Conservation (phyloP, 2,113 vertebrate species). For the Elgaria multicarinata region DNA sequence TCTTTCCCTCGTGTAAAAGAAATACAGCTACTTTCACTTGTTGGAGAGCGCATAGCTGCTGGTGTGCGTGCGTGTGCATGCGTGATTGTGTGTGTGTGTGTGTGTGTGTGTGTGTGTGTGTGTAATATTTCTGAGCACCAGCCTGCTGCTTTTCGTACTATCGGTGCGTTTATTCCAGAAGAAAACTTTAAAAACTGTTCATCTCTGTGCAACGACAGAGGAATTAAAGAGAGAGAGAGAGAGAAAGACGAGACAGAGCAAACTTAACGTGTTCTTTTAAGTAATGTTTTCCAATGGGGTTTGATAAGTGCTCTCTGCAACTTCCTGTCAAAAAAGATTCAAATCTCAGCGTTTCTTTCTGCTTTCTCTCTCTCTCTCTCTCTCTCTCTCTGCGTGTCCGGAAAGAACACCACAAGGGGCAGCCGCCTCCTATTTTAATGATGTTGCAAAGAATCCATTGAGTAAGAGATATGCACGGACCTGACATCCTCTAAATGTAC, state of each 20-base stretch:
- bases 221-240: not conserved
- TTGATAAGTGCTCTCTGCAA: slow-evolving; percentile 19
- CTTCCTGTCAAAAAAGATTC: slow-evolving; percentile 22
- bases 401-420: slow-evolving; percentile 8
- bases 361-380: not conserved
- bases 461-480: not conserved
- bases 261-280: slow-evolving; percentile 1
- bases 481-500: slow-evolving; percentile 29
- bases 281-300: slow-evolving; percentile 22
- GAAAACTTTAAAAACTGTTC: not conserved
- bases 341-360: slow-evolving; percentile 1
- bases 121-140: not conserved
- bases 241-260: not conserved
- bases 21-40: not conserved
- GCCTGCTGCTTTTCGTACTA: not conserved
- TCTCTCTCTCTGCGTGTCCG: not conserved
- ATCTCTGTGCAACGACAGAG: not conserved
- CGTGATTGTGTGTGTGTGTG: too few relatives aligned
- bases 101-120: not conserved
- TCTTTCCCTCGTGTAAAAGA: not conserved
- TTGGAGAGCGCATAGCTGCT: not conserved
- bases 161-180: not conserved
- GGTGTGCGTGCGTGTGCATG: too few relatives aligned
- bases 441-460: slow-evolving; percentile 1
- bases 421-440: slow-evolving; percentile 18